Base-by-base conservation (phyloP, 92 coral and sea anemone species). In the Siderastrea siderea region DNA sequence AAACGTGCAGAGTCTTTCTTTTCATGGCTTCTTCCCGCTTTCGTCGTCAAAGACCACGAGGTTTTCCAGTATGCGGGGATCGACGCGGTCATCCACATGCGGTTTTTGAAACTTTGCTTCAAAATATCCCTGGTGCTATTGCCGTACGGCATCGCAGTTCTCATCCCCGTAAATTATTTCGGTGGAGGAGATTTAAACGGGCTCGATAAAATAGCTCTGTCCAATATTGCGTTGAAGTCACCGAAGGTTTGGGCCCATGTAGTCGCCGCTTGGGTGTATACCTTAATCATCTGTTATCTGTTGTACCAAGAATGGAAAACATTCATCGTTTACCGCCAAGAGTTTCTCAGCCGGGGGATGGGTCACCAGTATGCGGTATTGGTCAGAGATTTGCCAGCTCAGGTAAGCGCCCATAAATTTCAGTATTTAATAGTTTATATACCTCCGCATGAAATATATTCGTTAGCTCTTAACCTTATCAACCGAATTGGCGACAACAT, bases 21-120 rank as follows among this genome's bases (percentile, higher is more conserved):
- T 60, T 98, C 96, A n/a, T 97, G 99, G 99, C 70, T 97, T 10
- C 48, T 95, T 64, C 98, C 98, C 50, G 98, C 99, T 6, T 88
- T 93, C 72, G 82, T 82, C 88, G 94, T 92, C 1, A 92, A 91
- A 44, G 98, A 97, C 84, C 93, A 92, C 68, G 96, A 95, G 68
- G 93, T 97, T 45, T 93, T 95, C 81, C 90, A 85, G n/a, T 92
- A 95, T 81, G 90, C 95, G 4, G 99, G 99, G 0, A 96, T 97
- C 77, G 99, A 97, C 47, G 99, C 98, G 50, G 59, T 97, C 64
- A 92, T 97, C 44, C 93, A 93, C 77, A 70, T 95, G 73, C 94
- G 99, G 62, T 97, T 93, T 69, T 51, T 97, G 78, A 96, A 93
- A 43, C 87, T 97, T 49, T 95, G 98, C 81, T 82, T 97, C 16